Percentiles rank a stretch among this genome's conserved stretches.
These are phyloP conservation scores for Syrmaticus mikado DNA, from an alignment of 2,113 vertebrate genomes.

Conservation along the genomic window DNA sequence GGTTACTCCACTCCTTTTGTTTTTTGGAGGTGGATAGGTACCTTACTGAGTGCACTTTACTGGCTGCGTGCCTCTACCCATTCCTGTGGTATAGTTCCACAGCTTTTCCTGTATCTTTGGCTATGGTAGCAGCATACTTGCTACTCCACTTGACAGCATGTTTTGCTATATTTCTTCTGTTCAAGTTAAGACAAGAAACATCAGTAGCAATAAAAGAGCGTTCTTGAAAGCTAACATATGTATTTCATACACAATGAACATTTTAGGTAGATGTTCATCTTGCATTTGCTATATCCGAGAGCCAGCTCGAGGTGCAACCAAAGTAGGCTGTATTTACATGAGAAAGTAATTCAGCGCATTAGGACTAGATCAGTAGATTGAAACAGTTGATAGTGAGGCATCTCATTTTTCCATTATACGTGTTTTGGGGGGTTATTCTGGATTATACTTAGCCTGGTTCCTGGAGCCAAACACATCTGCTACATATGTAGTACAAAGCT, in stretches of 20 bases:
- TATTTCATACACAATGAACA: neutral
- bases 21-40: neutral
- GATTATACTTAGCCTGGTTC: slow-evolving; percentile 27
- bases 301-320: neutral
- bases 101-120: neutral
- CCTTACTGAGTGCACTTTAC: neutral
- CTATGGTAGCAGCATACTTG: neutral
- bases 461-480: neutral
- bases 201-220: neutral
- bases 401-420: neutral
- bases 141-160: neutral
- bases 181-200: neutral
- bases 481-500: slow-evolving; percentile 16
- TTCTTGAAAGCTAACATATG: neutral
- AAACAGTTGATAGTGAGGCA: neutral
- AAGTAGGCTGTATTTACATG: neutral
- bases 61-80: neutral
- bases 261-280: neutral
- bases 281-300: neutral
- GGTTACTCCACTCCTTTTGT: neutral
- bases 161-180: neutral
- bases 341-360: neutral
- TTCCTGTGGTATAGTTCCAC: neutral
- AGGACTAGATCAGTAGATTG: neutral
- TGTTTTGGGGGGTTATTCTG: neutral